Conservation (phyloP, 2,797 vertebrate genomes). For the Galagoides demidoff region DNA sequence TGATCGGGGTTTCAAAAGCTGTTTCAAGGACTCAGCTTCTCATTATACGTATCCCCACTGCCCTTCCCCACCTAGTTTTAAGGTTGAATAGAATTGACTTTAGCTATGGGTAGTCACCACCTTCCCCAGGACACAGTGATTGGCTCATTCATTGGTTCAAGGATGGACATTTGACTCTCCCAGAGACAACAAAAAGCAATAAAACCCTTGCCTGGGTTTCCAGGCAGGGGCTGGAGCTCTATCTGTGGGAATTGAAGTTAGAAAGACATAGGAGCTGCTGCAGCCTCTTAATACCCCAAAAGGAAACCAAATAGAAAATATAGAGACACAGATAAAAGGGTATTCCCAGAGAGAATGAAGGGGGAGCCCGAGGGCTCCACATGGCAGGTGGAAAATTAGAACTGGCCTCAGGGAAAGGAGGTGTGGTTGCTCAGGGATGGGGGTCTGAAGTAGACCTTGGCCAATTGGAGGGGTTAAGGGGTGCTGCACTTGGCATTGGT, state of each 20-base stretch:
- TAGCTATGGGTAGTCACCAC: too few species aligned
- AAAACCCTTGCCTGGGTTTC: neutral
- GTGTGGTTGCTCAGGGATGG: too few species aligned
- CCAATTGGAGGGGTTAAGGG: neutral
- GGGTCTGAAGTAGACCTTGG: neutral
- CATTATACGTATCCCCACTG: neutral
- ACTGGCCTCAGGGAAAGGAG: neutral
- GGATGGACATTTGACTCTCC: neutral
- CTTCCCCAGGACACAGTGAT: neutral
- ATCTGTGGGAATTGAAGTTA: neutral
- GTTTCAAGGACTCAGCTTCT: neutral
- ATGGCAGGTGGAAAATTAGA: neutral
- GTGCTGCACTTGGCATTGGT: neutral
- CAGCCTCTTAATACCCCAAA: neutral
- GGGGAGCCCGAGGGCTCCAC: neutral
- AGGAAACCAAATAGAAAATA: neutral
- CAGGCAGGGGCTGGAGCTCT: neutral
- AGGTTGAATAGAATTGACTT: neutral
- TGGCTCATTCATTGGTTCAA: neutral
- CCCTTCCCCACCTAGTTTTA: accelerated
- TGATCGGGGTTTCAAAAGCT: neutral
- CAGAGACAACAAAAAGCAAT: neutral
- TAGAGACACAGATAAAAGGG: neutral
- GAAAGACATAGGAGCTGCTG: neutral
- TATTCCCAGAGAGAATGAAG: neutral